Conservation (phyloP, 2,113 vertebrate species). For the Deroptyus accipitrinus region DNA sequence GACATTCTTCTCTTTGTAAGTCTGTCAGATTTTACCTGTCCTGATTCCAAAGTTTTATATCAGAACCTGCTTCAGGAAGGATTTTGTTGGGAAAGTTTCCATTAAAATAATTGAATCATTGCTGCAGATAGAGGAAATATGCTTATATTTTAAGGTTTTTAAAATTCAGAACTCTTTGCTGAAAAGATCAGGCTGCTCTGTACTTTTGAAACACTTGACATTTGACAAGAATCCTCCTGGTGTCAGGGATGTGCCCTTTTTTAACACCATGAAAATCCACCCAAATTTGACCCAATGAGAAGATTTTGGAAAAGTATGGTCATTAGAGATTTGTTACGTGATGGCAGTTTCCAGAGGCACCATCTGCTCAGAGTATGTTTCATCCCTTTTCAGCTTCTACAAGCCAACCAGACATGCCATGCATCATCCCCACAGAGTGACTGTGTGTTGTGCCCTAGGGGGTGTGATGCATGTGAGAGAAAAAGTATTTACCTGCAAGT, state of each 20-base stretch:
- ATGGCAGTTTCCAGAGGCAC: background rate
- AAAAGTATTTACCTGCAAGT: background rate
- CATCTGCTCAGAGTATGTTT: constrained; percentile 37
- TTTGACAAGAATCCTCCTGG: background rate
- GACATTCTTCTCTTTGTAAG: background rate
- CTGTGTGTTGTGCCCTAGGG: background rate
- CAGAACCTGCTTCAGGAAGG: background rate
- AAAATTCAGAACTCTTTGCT: background rate
- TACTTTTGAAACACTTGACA: background rate
- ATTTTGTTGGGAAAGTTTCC: background rate
- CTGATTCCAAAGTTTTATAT: background rate
- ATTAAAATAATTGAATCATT: background rate
- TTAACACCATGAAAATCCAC: background rate
- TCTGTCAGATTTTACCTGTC: background rate
- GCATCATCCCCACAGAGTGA: background rate
- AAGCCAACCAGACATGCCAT: constrained; percentile 6
- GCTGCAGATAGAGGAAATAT: background rate
- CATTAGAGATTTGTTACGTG: background rate
- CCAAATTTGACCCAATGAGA: background rate
- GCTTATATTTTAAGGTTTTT: background rate
- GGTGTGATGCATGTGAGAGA: background rate
- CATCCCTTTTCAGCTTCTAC: background rate
- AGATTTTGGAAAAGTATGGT: background rate
- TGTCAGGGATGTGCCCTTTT: background rate
- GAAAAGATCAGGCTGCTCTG: background rate